These are phyloP conservation scores for Acanthoscelides obtectus DNA, from an alignment of 2,888 invertebrate species.

Conservation along the genomic window DNA sequence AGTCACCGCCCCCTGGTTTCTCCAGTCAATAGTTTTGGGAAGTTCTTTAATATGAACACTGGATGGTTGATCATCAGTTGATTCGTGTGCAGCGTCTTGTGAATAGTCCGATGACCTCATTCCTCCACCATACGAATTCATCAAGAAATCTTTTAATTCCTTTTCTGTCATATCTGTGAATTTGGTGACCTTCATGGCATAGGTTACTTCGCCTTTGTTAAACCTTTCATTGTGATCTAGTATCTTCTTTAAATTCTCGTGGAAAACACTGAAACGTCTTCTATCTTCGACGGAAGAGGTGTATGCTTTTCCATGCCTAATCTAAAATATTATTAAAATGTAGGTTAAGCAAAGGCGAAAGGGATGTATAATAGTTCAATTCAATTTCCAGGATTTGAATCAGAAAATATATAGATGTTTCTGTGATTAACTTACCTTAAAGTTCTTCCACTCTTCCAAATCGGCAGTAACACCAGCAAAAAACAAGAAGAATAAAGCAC, in stretches of 20 bases:
- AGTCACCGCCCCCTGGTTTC: conserved; percentile 6
- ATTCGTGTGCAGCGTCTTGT: neutral
- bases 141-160: conserved; percentile 7
- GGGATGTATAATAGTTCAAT: too few species aligned
- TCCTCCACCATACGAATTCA: neutral
- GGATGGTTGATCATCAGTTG: neutral
- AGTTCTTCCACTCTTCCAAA: neutral
- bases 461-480: neutral
- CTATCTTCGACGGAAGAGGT: neutral
- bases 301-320: conserved; percentile 3
- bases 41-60: neutral
- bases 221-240: conserved; percentile 11
- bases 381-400: too few species aligned
- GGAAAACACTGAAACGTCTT: conserved; percentile 9
- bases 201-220: conserved; percentile 12
- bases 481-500: neutral
- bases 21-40: conserved; percentile 6
- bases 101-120: neutral
- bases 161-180: conserved; percentile 16
- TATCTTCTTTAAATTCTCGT: conserved; percentile 12
- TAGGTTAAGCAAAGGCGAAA: too few species aligned
- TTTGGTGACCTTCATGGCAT: conserved; percentile 12
- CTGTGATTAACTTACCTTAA: neutral
- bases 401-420: too few species aligned
- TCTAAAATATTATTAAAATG: too few species aligned